Percentiles rank a stretch among this genome's conserved stretches.
These are phyloP conservation scores for Ormyrus nitidulus DNA, from an alignment of 2,888 invertebrate species.

Conservation along the genomic window DNA sequence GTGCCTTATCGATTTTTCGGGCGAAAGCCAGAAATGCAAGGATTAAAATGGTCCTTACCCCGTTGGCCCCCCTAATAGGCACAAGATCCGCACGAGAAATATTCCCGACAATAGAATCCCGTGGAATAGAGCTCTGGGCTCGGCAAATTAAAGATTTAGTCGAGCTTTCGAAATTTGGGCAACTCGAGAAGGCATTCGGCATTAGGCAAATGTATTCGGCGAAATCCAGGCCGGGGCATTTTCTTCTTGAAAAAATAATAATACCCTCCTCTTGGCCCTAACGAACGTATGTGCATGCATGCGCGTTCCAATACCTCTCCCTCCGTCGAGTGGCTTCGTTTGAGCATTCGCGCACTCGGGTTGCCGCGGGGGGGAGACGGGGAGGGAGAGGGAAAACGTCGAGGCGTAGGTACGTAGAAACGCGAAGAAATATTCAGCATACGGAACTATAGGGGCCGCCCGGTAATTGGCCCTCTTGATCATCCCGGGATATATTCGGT, in stretches of 20 bases:
- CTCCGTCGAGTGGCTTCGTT: constrained; percentile 63
- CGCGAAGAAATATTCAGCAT: constrained; percentile 38
- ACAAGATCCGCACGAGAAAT: no score
- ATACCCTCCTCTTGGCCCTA: constrained; percentile 42
- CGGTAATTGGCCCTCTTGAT: constrained; percentile 75
- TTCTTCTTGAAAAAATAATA: constrained; percentile 50
- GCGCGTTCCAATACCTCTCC: constrained; percentile 59
- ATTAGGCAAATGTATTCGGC: neutral
- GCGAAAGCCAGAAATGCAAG: no score
- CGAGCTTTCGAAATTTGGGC: no score
- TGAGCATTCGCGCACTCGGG: constrained; percentile 63
- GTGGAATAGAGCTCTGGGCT: no score
- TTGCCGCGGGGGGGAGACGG: constrained; percentile 51
- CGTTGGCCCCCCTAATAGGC: no score
- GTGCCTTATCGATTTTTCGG: no score
- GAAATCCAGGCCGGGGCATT: neutral
- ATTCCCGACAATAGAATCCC: neutral
- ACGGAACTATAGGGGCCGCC: constrained; percentile 58
- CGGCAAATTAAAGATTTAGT: no score
- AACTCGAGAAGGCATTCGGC: neutral
- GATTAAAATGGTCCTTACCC: no score
- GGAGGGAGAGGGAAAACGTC: constrained; percentile 60
- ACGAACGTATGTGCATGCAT: constrained; percentile 59
- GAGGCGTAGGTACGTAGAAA: constrained; percentile 30
- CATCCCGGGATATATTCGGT: constrained; percentile 56